Percentiles rank a stretch among this genome's conserved stretches.
Evolutionary conservation across 1,140 invertebrate genomes (phyloP).

Genomic region (Homarus americanus): DNA sequence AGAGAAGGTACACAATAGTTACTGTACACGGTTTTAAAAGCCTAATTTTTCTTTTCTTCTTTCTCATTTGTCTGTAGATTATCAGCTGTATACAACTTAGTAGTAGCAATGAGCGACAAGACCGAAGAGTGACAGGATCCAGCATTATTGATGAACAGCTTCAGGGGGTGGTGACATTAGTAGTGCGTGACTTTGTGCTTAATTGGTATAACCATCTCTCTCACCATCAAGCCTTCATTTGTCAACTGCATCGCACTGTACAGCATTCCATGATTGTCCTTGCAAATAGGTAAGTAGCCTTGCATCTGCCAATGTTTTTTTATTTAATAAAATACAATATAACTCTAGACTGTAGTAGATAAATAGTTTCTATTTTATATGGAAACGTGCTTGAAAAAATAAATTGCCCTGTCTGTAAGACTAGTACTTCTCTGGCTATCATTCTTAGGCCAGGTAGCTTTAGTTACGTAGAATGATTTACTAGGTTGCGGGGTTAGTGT

Average conservation of each 20-base stretch:
- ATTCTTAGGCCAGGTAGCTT: no score
- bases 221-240: constrained; percentile 56
- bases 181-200: constrained; percentile 66
- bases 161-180: constrained; percentile 61
- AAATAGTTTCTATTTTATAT: no score
- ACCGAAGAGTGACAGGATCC: constrained; percentile 66
- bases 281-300: constrained; percentile 58
- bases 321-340: no score
- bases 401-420: no score
- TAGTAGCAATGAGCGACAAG: constrained; percentile 60
- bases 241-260: constrained; percentile 62
- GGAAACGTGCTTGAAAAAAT: no score
- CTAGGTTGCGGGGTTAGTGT: no score
- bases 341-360: neutral
- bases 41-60: neutral
- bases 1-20: no score
- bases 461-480: no score
- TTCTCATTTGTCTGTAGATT: constrained; percentile 3
- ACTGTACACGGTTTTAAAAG: no score
- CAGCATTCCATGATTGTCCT: constrained; percentile 69
- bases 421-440: no score
- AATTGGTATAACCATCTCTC: constrained; percentile 65
- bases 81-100: constrained; percentile 53
- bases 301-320: neutral
- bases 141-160: constrained; percentile 70